Evolutionary conservation across 2,888 invertebrate species (phyloP).

Genomic region (Megamerina dolium): DNA sequence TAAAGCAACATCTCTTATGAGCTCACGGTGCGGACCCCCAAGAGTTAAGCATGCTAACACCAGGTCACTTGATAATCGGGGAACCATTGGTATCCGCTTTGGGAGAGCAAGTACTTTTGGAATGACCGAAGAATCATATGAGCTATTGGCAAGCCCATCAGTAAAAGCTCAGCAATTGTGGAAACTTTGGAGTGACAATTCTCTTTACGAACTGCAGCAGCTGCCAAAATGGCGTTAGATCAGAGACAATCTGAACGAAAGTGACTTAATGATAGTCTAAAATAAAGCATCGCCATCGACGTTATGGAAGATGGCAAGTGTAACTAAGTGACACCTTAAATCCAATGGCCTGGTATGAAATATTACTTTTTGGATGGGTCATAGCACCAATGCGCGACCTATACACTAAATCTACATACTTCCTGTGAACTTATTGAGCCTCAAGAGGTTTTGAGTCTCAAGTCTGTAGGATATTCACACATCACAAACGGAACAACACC

Average conservation of each 20-base stretch:
- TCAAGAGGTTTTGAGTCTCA: constrained; percentile 4
- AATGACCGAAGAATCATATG: constrained; percentile 5
- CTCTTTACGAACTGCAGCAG: constrained; percentile 15
- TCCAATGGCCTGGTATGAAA: constrained; percentile 7
- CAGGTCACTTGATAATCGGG: constrained; percentile 8
- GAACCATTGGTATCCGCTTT: constrained; percentile 8
- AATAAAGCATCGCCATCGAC: constrained; percentile 6
- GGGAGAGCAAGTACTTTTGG: constrained; percentile 10
- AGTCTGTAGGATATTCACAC: constrained; percentile 12
- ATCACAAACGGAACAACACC: too few relatives aligned
- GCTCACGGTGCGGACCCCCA: constrained; percentile 7
- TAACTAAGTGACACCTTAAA: constrained; percentile 1
- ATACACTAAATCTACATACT: constrained; percentile 3
- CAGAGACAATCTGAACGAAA: constrained; percentile 13
- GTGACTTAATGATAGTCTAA: constrained; percentile 9
- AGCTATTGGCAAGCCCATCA: constrained; percentile 11
- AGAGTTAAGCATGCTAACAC: constrained; percentile 6
- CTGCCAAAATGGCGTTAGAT: constrained; percentile 16
- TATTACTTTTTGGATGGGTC: constrained; percentile 5
- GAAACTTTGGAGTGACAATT: constrained; percentile 18
- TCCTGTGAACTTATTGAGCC: constrained; percentile 9
- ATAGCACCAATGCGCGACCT: constrained; percentile 1
- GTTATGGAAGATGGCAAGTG: constrained; percentile 8
- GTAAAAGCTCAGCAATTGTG: constrained; percentile 11
- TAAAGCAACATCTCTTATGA: too few relatives aligned